phyloP scores from a whole-genome alignment of 1,140 invertebrate genomes.

The Oppia nitens region DNA sequence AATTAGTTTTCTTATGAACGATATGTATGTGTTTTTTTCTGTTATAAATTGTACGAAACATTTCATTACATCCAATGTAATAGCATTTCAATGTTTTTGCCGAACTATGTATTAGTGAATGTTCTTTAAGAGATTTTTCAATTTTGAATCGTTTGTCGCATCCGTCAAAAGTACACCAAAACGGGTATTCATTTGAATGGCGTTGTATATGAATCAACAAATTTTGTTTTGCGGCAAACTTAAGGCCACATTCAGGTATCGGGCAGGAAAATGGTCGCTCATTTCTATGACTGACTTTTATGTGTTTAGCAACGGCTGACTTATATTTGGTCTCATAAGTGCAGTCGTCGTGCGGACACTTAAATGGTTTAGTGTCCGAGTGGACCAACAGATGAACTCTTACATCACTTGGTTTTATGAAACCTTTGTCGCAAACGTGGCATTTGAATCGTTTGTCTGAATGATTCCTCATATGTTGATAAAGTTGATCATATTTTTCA shows the following conservation, averaged over 20 bases:
- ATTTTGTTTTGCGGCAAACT: background rate
- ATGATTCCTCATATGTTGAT: no score
- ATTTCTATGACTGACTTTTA: background rate
- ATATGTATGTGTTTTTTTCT: conserved; percentile 9
- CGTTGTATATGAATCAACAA: background rate
- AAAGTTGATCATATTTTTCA: no score
- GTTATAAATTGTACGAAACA: background rate
- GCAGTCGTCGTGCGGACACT: background rate
- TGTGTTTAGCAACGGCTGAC: background rate
- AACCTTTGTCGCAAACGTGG: no score
- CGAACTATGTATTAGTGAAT: conserved; percentile 15
- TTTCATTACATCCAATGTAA: background rate
- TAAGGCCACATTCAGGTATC: conserved; percentile 2
- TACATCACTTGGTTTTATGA: no score
- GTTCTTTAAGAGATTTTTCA: conserved; percentile 51
- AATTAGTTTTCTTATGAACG: background rate
- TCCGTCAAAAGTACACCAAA: conserved; percentile 41
- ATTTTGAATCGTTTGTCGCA: conserved; percentile 51
- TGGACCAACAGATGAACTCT: conserved; percentile 5
- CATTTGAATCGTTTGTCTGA: no score
- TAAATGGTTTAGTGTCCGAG: background rate
- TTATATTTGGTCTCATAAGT: background rate
- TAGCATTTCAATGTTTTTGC: background rate
- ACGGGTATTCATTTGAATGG: conserved; percentile 41
- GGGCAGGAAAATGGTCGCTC: background rate